Base-by-base conservation (phyloP, 1,140 invertebrate species). In the Micrasema longulum region DNA sequence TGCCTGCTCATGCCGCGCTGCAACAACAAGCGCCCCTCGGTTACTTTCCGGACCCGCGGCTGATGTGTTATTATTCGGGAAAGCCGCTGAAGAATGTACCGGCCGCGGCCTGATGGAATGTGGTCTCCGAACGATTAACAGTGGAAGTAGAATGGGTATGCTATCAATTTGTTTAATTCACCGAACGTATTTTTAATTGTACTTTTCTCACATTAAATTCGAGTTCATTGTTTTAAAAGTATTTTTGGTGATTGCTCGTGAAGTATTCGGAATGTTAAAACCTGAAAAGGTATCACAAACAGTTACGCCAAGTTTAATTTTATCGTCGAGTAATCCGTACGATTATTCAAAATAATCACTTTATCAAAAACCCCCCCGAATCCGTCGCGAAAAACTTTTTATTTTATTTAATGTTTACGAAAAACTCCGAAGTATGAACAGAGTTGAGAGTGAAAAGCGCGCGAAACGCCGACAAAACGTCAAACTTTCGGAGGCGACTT, bases 1-100 rank as follows among this genome's bases (percentile, higher is more conserved):
- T 76, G 78, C 78, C 20, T 26, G 52, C 73, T 48, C 26, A 23
- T 36, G 45, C 48, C 47, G 20, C 12, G 26, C 69, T 65, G 57
- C 38, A 62, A 69, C 67, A 60, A 52, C 26, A 31, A n/a, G 31
- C 22, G 22, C 38, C 16, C 47, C 47, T 22, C 26, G 43, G 22
- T 64, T 9, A 60, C 52, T 31, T 60, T 41, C 14, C 20, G 55
- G 14, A 31, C 7, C 26, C 26, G 26, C 26, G 26, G 18, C 36
- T 60, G 1, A 57, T 53, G 5, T 50, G 9, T 31, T 26, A 53
- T 26, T 31, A 53, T 48, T 3, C n/a, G 18, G 20, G 47, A 48
- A 31, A 31, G 26, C 26, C 7, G 26, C 26, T 31, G 7, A 31
- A 31, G 3, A 31, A 31, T 31, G 7, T 31, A 7, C 26, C 26